Evolutionary conservation across 2,113 vertebrate species (phyloP).

Genomic region (Misgurnus anguillicaudatus): DNA sequence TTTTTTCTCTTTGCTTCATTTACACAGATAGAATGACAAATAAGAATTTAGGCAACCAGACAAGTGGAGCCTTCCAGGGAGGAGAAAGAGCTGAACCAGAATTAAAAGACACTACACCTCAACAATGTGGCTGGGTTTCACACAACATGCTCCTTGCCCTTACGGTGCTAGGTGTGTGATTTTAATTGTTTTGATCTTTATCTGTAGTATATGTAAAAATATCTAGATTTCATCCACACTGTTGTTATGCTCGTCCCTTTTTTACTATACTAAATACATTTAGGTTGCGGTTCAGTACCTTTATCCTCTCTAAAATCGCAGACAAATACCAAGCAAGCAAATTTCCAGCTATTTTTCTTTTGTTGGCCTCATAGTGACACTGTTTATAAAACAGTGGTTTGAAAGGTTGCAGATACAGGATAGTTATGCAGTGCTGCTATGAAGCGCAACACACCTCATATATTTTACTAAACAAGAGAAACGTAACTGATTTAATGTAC

Average conservation of each 20-base stretch:
- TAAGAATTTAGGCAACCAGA: constrained; percentile 65
- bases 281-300: neutral
- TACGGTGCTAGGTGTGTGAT: constrained; percentile 73
- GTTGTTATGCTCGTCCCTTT: neutral
- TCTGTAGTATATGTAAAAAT: neutral
- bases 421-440: neutral
- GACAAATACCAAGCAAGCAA: constrained; percentile 12
- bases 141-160: constrained; percentile 76
- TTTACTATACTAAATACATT: neutral
- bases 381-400: constrained; percentile 25
- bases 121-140: constrained; percentile 72
- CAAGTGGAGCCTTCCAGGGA: constrained; percentile 64
- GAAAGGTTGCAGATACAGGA: constrained; percentile 11
- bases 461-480: neutral
- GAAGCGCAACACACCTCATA: neutral
- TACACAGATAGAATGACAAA: constrained; percentile 75
- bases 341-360: neutral
- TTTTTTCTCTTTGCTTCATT: neutral
- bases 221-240: neutral
- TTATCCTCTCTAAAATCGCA: constrained; percentile 11
- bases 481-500: neutral
- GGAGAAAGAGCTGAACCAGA: constrained; percentile 59
- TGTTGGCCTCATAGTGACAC: neutral
- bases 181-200: neutral
- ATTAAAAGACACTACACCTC: constrained; percentile 62